phyloP scores from a whole-genome alignment of 2,797 vertebrate genomes.

The Choloepus didactylus region DNA sequence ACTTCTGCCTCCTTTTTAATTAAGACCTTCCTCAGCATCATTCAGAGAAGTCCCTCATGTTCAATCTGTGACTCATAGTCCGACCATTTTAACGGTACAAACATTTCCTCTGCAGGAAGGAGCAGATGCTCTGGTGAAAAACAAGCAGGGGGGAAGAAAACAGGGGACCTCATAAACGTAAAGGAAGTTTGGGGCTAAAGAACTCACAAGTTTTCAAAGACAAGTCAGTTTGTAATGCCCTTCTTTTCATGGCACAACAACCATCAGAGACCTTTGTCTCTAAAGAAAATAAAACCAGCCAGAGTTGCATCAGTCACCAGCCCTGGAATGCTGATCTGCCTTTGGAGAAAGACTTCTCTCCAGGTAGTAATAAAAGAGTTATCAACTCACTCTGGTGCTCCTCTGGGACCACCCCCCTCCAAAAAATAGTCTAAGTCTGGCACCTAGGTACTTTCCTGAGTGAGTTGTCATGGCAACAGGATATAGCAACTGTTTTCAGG shows the following conservation, averaged over 20 bases:
- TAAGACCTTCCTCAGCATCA: constrained; percentile 13
- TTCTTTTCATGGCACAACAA: constrained; percentile 16
- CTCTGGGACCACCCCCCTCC: constrained; percentile 53
- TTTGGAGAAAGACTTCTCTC: constrained; percentile 45
- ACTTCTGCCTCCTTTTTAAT: constrained; percentile 60
- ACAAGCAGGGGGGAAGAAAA: background rate
- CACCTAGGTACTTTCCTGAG: constrained; percentile 76
- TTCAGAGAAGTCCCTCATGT: constrained; percentile 55
- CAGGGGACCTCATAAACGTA: background rate
- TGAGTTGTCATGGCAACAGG: constrained; percentile 80
- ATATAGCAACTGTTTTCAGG: constrained; percentile 79
- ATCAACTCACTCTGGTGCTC: constrained; percentile 70
- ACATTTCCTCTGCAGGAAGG: constrained; percentile 55
- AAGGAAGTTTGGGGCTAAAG: constrained; percentile 20
- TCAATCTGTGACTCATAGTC: constrained; percentile 71
- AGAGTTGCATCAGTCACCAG: background rate
- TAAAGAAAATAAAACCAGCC: constrained; percentile 32
- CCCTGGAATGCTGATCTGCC: background rate
- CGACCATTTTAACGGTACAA: constrained; percentile 43
- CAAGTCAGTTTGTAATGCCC: background rate
- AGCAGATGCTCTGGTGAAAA: constrained; percentile 67
- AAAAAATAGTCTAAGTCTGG: constrained; percentile 77
- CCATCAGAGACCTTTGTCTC: constrained; percentile 39
- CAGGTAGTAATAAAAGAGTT: constrained; percentile 79
- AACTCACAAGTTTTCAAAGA: constrained; percentile 9